phyloP scores from a whole-genome alignment of 2,888 invertebrate species.

The Pycnomerus fuliginosus region DNA sequence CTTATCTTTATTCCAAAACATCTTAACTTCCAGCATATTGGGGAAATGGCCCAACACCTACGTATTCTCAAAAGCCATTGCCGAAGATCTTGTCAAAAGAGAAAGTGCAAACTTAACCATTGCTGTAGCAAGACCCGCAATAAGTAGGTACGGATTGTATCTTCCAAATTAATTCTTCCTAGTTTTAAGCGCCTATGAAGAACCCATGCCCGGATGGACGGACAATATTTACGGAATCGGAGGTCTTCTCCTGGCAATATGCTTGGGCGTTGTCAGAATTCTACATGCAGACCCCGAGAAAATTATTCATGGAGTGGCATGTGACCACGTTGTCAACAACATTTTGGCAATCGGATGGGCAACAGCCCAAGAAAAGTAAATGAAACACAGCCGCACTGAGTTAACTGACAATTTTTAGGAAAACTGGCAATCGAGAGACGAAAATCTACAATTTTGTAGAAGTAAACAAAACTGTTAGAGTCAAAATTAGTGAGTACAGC shows the following conservation, averaged over 20 bases:
- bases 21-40: conserved; percentile 52
- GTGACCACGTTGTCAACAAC: too few species aligned
- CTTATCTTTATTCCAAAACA: too few species aligned
- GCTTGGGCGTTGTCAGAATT: conserved; percentile 41
- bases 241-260: conserved; percentile 31
- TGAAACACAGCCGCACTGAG: too few species aligned
- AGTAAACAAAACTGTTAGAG: too few species aligned
- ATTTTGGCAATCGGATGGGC: too few species aligned
- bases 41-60: conserved; percentile 70
- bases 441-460: too few species aligned
- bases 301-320: too few species aligned
- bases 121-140: conserved; percentile 69
- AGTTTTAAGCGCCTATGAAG: conserved; percentile 40
- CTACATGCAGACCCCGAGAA: conserved; percentile 56
- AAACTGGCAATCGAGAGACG: too few species aligned
- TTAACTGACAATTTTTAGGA: too few species aligned
- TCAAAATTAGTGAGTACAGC: too few species aligned
- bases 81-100: conserved; percentile 62
- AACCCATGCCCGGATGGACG: conserved; percentile 61
- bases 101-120: conserved; percentile 61
- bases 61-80: conserved; percentile 70
- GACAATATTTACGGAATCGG: conserved; percentile 33
- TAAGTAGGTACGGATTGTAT: conserved; percentile 47
- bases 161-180: too few species aligned
- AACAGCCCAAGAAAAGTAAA: too few species aligned